Conservation (phyloP, 2,797 vertebrate genomes). For the Artibeus lituratus region DNA sequence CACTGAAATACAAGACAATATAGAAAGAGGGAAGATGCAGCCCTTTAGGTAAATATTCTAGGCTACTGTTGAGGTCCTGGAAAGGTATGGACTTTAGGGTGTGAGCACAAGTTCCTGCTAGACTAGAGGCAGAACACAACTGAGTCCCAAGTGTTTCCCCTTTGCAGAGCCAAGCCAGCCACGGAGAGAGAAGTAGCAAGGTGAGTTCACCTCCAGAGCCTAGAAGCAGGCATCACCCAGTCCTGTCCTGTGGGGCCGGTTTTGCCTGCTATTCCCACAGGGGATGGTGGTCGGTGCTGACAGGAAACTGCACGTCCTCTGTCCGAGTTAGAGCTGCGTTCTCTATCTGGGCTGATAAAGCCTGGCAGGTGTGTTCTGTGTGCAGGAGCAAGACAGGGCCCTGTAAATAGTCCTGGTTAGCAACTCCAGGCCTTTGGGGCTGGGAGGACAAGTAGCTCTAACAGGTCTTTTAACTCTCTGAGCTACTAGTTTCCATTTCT, state of each 20-base stretch:
- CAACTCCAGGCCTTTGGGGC: neutral
- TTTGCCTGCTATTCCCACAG: neutral
- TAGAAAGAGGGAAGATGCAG: neutral
- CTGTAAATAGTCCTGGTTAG: neutral
- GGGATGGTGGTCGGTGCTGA: too few relatives aligned
- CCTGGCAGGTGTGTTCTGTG: neutral
- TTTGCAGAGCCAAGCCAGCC: neutral
- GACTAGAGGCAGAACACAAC: neutral
- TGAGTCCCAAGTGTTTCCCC: neutral
- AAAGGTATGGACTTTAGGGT: neutral
- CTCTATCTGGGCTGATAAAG: neutral
- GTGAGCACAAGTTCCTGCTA: neutral
- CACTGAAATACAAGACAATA: neutral
- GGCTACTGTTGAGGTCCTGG: neutral
- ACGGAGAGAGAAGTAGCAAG: neutral
- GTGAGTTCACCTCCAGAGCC: neutral
- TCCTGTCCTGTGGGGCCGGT: neutral
- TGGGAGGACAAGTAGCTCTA: neutral
- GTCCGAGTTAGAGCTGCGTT: neutral
- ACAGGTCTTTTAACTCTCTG: neutral
- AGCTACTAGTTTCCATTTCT: neutral
- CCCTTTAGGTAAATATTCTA: neutral
- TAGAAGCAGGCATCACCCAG: neutral
- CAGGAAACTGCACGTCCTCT: neutral
- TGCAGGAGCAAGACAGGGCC: neutral